Conservation (phyloP, 2,888 invertebrate genomes). For the Leuctra nigra region DNA sequence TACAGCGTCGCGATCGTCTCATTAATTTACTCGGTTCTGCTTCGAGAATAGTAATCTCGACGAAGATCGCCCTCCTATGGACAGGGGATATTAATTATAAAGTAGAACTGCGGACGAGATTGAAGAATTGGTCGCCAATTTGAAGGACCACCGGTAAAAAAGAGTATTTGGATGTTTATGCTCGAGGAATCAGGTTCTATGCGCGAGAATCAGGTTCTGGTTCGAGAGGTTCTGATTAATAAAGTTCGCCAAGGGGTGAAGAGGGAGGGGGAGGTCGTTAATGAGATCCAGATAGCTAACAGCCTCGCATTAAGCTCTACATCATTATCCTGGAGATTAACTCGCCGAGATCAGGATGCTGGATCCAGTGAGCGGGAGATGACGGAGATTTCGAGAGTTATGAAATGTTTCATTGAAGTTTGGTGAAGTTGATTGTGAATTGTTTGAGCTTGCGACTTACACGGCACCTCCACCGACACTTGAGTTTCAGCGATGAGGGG, state of each 20-base stretch:
- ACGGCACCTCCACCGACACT: too few relatives aligned
- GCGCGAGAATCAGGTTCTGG: too few relatives aligned
- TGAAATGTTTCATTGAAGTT: too few relatives aligned
- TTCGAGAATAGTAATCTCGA: constrained; percentile 2
- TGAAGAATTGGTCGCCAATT: constrained; percentile 14
- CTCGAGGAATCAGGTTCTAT: too few relatives aligned
- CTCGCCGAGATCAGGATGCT: background rate
- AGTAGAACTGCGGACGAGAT: too few relatives aligned
- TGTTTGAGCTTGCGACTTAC: too few relatives aligned
- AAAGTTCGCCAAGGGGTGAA: background rate
- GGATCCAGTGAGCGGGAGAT: too few relatives aligned
- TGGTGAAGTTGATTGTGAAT: too few relatives aligned
- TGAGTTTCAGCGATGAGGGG: too few relatives aligned
- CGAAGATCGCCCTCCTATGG: background rate
- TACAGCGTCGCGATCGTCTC: too few relatives aligned
- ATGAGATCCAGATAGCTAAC: constrained; percentile 12
- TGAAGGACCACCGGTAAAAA: constrained; percentile 13
- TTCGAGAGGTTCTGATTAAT: constrained; percentile 12
- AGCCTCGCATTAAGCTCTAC: background rate
- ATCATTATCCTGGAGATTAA: constrained; percentile 9
- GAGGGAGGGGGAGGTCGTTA: background rate
- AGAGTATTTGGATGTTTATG: background rate
- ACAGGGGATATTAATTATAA: constrained; percentile 8
- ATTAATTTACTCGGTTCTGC: constrained; percentile 11
- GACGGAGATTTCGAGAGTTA: too few relatives aligned